Evolutionary conservation across 2,113 vertebrate species (phyloP).

Genomic region (Boulengeromyrus knoepffleri): DNA sequence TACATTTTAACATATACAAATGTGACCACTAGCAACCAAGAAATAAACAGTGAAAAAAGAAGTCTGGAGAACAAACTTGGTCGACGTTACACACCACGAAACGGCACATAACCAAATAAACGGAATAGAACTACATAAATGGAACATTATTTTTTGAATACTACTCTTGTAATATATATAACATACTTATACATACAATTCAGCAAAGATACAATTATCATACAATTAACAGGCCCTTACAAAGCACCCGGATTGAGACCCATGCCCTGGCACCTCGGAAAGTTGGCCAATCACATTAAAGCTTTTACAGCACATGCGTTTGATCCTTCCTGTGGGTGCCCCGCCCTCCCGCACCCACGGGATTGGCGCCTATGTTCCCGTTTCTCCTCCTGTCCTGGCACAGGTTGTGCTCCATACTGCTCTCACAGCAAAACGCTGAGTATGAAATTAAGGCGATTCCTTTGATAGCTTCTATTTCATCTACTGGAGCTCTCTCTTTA

Average conservation of each 20-base stretch:
- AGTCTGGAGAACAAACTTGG: not conserved
- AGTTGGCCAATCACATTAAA: not conserved
- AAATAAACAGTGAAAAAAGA: not conserved
- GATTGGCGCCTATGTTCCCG: no score
- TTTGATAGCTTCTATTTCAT: not conserved
- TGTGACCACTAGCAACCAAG: not conserved
- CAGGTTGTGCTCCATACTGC: not conserved
- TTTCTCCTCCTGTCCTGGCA: not conserved
- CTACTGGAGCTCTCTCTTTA: not conserved
- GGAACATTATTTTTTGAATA: not conserved
- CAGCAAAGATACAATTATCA: not conserved
- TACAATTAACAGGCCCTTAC: not conserved
- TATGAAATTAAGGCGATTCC: not conserved
- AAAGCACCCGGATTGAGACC: not conserved
- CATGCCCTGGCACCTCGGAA: not conserved
- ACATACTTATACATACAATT: not conserved
- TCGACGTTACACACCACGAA: not conserved
- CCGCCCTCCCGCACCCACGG: not conserved
- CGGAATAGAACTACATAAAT: not conserved
- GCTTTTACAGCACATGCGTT: not conserved
- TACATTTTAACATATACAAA: not conserved
- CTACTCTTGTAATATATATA: not conserved
- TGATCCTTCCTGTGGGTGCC: not conserved
- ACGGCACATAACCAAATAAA: not conserved
- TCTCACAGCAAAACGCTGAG: not conserved